Conservation (phyloP, 2,113 vertebrate species). For the Hippocampus barbouri region DNA sequence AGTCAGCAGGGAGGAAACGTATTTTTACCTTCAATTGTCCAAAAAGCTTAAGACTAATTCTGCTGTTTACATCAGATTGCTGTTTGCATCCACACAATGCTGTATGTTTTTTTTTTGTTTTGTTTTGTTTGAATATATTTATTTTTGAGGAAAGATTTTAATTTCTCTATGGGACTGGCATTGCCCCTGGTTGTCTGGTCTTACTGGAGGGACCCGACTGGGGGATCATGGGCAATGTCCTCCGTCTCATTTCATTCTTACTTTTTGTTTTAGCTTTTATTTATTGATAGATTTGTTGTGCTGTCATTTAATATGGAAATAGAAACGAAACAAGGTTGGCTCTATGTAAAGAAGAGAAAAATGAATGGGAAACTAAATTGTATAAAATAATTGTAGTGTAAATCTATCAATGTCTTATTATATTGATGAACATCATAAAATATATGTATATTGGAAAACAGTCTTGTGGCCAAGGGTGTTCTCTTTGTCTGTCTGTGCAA, state of each 20-base stretch:
- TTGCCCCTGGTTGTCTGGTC: constrained; percentile 64
- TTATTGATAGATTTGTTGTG: constrained; percentile 67
- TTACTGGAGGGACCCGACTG: constrained; percentile 71
- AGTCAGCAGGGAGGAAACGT: constrained; percentile 19
- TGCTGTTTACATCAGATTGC: constrained; percentile 63
- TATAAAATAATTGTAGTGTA: constrained; percentile 79
- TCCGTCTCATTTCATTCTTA: constrained; percentile 23
- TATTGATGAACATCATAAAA: constrained; percentile 80
- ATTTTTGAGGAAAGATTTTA: constrained; percentile 44
- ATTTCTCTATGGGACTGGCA: constrained; percentile 35
- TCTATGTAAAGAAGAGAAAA: constrained; percentile 63
- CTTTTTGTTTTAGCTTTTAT: constrained; percentile 46
- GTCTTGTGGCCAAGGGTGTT: constrained; percentile 37
- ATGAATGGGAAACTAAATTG: constrained; percentile 71
- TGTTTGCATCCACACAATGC: constrained; percentile 54
- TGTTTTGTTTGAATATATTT: constrained; percentile 48
- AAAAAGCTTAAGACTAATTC: constrained; percentile 54
- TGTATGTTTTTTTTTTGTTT: constrained; percentile 46
- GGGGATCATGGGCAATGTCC: constrained; percentile 63
- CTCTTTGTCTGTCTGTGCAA: constrained; percentile 12
- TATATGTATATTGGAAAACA: constrained; percentile 78
- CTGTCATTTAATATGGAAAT: constrained; percentile 64
- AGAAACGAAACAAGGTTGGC: constrained; percentile 61
- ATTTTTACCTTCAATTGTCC: constrained; percentile 60
- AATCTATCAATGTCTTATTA: constrained; percentile 82